A percentile compares a stretch with the other conserved stretches of the same genome.
Evolutionary conservation across 2,888 invertebrate genomes (phyloP).

Genomic region (Tetrapedia diversipes): DNA sequence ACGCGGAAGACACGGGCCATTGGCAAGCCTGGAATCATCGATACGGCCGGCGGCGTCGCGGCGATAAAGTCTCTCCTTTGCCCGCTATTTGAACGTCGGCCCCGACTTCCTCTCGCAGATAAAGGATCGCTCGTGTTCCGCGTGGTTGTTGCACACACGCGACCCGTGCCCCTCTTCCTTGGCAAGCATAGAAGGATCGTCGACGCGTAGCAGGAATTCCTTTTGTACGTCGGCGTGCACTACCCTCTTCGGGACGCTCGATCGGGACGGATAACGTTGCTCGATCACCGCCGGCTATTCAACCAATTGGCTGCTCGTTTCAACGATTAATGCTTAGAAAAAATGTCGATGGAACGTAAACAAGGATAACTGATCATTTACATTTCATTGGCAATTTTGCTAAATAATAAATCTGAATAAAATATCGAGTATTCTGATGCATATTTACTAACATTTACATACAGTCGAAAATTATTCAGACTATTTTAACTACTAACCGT

Average conservation of each 20-base stretch:
- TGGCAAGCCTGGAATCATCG: conserved; percentile 55
- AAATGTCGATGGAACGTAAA: no score
- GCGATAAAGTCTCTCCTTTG: conserved; percentile 45
- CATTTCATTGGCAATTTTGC: no score
- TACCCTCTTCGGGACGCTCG: conserved; percentile 57
- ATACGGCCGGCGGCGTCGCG: conserved; percentile 45
- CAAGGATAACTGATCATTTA: no score
- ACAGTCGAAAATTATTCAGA: no score
- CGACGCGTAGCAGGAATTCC: conserved; percentile 52
- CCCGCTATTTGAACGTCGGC: conserved; percentile 27
- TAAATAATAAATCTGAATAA: no score
- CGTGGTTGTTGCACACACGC: conserved; percentile 17
- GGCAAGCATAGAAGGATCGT: no score
- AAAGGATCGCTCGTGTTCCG: conserved; percentile 54
- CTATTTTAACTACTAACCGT: no score
- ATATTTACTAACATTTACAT: no score
- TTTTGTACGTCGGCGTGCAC: conserved; percentile 57
- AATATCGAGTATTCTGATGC: no score
- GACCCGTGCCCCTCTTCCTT: not conserved
- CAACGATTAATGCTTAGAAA: no score
- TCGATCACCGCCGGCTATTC: conserved; percentile 65
- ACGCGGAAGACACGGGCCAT: conserved; percentile 44
- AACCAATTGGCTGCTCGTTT: conserved; percentile 63
- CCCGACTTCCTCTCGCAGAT: conserved; percentile 49
- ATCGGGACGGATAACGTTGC: conserved; percentile 72